Evolutionary conservation across 2,888 invertebrate species (phyloP), one percentile per base, ranked within the genome.

Genomic region (Nematopogon swammerdamellus): DNA sequence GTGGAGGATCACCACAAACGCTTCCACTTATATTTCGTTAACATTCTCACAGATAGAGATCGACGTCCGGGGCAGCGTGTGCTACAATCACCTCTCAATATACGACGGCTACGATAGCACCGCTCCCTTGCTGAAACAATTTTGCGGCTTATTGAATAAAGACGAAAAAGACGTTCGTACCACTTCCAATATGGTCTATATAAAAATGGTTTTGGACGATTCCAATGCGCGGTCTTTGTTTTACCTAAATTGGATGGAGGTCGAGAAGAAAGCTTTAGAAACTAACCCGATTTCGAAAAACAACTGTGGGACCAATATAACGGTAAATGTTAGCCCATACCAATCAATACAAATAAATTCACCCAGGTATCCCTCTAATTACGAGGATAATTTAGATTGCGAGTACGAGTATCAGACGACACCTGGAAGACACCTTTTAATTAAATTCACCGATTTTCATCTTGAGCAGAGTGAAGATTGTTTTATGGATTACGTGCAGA

Each of bases 311-410:
- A 59, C 54, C 4, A 76, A 75, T 57, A 47, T 57, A 18, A 75
- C 68, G n/a, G 49, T 61, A 52, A 30, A 59, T 1, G 49, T 80
- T 49, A 44, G 51, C 47, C 57, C 65, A 17, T 65, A 63, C 4
- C 47, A 50, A 10, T 49, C 42, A 1, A 49, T 54, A 3, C 61
- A 59, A 2, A 65, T 94, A 11, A 69, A 63, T 1, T 92, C 94
- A 3, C 94, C 95, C 0, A 89, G 91, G 47, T 95, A 85, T 70
- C 92, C 92, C 0, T 14, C 73, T 46, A 82, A 85, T 1, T 95
- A 95, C 63, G 75, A 57, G 0, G 50, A 66, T 16, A 71, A 84
- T 59, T 63, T 90, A 43, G 70, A 84, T 46, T 95, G 95, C 63
- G 77, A 80, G 51, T 96, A 95, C 95, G 72, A 82, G 1, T 81